Base-by-base conservation (phyloP, 2,888 invertebrate genomes). In the Blera fallax region DNA sequence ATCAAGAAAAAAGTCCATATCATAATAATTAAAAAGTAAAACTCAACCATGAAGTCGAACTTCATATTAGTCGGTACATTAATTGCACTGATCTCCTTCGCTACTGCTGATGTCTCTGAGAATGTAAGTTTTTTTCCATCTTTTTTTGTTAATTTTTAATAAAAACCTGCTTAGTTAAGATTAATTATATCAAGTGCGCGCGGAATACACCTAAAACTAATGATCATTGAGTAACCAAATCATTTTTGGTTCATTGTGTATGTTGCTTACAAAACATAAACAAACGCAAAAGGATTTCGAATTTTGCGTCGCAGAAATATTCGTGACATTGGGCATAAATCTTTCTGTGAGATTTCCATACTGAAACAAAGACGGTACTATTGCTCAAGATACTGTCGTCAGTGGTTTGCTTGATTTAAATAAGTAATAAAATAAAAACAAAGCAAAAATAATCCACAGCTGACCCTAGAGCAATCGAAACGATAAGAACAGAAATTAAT, bases 21-120 rank as follows among this genome's bases (percentile, higher is more conserved):
- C 16, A n/a, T n/a, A n/a, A n/a, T n/a, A n/a, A n/a, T n/a, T 8
- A 14, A 16, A 10, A 45, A 74, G 14, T n/a, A 45, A 58, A 14
- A 16, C 4, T 7, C 6, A 34, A 34, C 7, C 10, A 78, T 78
- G 78, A 78, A 70, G 21, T 54, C 69, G 6, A 50, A 43, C 54
- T 29, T 78, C n/a, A 24, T 78, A 1, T 10, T 64, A 11, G n/a
- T 65, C 48, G 56, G 76, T 76, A 65, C 64, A 16, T 16, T 76
- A 3, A 1, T 76, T 48, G 76, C 76, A 65, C 16, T 76, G 76
- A 18, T 65, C 11, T 43, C 45, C n/a, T 37, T 65, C 11, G 76
- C 14, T 27, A 16, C 48, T 0, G 76, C 76, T 8, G 76, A 64
- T 54, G 64, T 65, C 50, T 14, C 72, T 4, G 52, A 62, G 5